Conservation (phyloP, 1,140 invertebrate genomes). For the Steinernema feltiae region DNA sequence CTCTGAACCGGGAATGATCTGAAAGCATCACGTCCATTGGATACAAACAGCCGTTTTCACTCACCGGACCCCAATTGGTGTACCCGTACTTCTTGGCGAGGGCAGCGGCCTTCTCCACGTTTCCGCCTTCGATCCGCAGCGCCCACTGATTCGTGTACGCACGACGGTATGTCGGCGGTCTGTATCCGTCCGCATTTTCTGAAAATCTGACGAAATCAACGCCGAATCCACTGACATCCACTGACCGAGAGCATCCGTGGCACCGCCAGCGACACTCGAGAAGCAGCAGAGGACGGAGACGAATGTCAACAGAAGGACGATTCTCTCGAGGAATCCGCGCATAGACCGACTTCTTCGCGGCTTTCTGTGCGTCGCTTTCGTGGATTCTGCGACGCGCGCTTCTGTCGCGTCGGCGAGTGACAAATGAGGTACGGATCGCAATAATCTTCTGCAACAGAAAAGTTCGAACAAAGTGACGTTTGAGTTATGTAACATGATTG, state of each 20-base stretch:
- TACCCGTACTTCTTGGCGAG: conserved; percentile 56
- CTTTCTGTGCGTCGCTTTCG: background rate
- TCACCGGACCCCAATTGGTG: conserved; percentile 49
- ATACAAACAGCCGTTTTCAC: too few species aligned
- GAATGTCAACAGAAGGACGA: background rate
- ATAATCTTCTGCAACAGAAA: too few species aligned
- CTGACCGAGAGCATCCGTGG: background rate
- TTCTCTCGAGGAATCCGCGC: background rate
- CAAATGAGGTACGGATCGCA: too few species aligned
- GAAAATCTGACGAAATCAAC: background rate
- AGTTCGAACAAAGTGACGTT: too few species aligned
- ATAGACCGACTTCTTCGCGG: background rate
- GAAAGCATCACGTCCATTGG: too few species aligned
- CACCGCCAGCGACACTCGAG: background rate
- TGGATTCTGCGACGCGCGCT: too few species aligned
- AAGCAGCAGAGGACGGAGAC: background rate
- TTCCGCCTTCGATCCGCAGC: conserved; percentile 45
- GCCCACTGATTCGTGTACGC: conserved; percentile 56
- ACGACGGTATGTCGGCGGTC: background rate
- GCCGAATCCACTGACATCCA: too few species aligned
- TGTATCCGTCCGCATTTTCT: background rate
- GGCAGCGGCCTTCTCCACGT: conserved; percentile 42
- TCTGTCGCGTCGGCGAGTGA: too few species aligned
- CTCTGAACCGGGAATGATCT: conserved; percentile 44
- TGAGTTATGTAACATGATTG: too few species aligned